Percentiles rank a stretch among this genome's conserved stretches.
Conservation (phyloP, 2,797 vertebrate species). For the Euphonia xanthogaster region DNA sequence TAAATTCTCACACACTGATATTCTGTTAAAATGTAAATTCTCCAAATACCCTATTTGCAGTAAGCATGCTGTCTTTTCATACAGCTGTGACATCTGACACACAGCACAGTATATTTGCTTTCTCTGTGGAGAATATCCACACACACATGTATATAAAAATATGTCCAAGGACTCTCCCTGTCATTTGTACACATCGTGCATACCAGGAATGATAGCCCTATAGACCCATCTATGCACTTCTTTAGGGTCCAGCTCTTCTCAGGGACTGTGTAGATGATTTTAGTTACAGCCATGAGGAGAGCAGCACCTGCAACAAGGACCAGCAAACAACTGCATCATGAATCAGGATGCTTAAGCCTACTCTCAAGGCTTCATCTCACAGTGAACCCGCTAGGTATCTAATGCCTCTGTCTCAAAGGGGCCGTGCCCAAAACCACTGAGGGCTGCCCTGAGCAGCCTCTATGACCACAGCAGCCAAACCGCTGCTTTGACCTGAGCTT, state of each 20-base stretch:
- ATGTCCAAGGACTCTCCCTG: background rate
- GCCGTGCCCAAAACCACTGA: background rate
- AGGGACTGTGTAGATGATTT: background rate
- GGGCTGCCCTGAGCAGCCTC: background rate
- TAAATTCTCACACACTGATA: background rate
- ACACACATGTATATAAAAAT: background rate
- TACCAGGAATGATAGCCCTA: background rate
- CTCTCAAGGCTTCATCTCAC: background rate
- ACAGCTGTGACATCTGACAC: background rate
- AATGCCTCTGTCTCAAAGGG: background rate
- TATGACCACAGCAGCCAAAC: background rate
- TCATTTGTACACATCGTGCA: background rate
- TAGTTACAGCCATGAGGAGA: background rate
- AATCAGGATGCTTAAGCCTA: background rate
- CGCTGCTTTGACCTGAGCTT: background rate
- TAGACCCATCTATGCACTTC: background rate
- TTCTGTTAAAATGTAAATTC: slow-evolving; percentile 35
- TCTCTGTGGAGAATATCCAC: background rate
- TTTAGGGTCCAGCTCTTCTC: background rate
- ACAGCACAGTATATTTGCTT: background rate
- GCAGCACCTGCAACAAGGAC: background rate
- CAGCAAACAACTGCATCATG: background rate
- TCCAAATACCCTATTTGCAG: background rate
- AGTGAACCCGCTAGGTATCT: background rate
- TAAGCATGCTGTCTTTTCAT: background rate